Percentiles rank a stretch among this genome's conserved stretches.
Evolutionary conservation across 2,888 invertebrate genomes (phyloP).

Genomic region (Papilio gigon): DNA sequence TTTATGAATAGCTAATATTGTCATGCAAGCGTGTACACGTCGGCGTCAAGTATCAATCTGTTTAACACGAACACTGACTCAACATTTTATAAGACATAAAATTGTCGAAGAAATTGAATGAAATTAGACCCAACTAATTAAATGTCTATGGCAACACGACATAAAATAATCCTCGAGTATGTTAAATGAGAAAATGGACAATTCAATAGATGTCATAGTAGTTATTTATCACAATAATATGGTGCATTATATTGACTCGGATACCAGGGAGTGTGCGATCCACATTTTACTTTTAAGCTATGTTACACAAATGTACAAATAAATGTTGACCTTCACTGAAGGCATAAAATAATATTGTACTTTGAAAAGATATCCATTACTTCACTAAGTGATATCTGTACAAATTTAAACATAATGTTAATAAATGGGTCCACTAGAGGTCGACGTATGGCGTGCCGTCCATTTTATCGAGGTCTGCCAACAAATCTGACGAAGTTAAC

Average conservation of each 20-base stretch:
- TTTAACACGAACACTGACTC: constrained; percentile 11
- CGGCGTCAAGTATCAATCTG: background rate
- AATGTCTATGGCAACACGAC: constrained; percentile 8
- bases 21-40: constrained; percentile 63
- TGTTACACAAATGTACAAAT: constrained; percentile 53
- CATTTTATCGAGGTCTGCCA: constrained; percentile 77
- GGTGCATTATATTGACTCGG: constrained; percentile 72
- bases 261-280: constrained; percentile 71
- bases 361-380: constrained; percentile 68
- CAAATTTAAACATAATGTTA: constrained; percentile 63
- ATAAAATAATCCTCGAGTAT: constrained; percentile 19
- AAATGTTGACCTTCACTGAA: constrained; percentile 76
- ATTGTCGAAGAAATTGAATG: constrained; percentile 9
- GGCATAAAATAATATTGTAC: constrained; percentile 76
- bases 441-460: constrained; percentile 75
- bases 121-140: background rate
- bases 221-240: constrained; percentile 68
- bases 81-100: background rate
- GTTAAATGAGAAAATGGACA: constrained; percentile 43
- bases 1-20: constrained; percentile 63
- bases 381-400: constrained; percentile 60
- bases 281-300: constrained; percentile 54
- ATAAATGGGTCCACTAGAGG: constrained; percentile 70
- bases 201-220: constrained; percentile 56
- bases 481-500: constrained; percentile 66